These are phyloP conservation scores for Lepidocolaptes lacrymiger DNA, from an alignment of 2,797 vertebrate species.

Conservation along the genomic window DNA sequence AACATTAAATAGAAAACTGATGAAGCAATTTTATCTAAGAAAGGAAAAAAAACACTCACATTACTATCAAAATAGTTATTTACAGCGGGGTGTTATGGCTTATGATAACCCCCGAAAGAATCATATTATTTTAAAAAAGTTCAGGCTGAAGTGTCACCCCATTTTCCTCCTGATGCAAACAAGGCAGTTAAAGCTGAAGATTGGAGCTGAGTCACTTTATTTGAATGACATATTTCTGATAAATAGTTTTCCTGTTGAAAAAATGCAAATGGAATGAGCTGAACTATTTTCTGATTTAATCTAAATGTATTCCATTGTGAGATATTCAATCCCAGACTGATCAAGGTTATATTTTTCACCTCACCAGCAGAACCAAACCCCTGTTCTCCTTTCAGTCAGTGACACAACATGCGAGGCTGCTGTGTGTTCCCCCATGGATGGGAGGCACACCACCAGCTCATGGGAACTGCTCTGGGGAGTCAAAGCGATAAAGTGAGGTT, in stretches of 20 bases:
- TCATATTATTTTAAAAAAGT: not conserved
- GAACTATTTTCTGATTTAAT: not conserved
- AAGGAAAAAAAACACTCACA: not conserved
- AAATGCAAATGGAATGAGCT: not conserved
- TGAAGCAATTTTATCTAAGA: not conserved
- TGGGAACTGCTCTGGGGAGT: not conserved
- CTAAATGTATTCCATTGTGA: not conserved
- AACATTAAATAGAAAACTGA: not conserved
- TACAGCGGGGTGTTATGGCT: not conserved
- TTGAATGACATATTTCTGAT: not conserved
- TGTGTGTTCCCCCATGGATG: no score
- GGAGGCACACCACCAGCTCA: rapidly evolving
- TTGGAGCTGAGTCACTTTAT: not conserved
- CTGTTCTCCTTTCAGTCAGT: rapidly evolving
- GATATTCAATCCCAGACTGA: not conserved
- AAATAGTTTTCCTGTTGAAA: not conserved
- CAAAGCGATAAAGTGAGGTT: not conserved
- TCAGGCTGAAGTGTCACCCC: not conserved
- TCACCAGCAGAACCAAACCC: not conserved
- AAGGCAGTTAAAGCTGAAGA: not conserved
- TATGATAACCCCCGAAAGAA: not conserved
- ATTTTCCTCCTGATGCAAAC: not conserved
- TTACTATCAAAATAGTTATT: not conserved
- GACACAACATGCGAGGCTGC: rapidly evolving
- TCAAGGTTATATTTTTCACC: not conserved